Evolutionary conservation across 2,113 vertebrate species (phyloP), one percentile per base, ranked within the genome.

Genomic region (Lutjanus erythropterus): DNA sequence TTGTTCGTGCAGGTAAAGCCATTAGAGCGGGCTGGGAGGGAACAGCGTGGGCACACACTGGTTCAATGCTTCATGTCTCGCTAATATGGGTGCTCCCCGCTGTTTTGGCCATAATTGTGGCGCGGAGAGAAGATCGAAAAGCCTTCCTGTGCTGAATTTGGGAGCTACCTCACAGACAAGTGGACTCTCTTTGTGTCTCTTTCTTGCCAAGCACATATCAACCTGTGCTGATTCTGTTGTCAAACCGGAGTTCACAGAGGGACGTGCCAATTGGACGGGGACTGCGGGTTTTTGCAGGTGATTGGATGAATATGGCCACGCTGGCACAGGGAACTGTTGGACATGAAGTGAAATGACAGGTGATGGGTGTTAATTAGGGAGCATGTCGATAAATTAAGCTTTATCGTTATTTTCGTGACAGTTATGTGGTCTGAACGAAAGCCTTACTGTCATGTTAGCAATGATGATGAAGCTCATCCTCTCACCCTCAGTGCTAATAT

Each of bases 1-100:
- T 87, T 92, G 89, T 92, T 89, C 31, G 2, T 46, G 3, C 85
- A 84, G 82, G 80, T 87, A 71, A 76, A 88, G 79, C 77, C 80
- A 89, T 89, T 85, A 85, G 56, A 62, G 46, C 2, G 12, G 71
- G 70, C 35, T 83, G 71, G 16, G 60, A 85, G 80, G 83, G 73
- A 88, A 82, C 88, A 90, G 86, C 88, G 84, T 86, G 89, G 72
- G 69, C 7, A 18, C 58, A 18, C 58, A 16, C 42, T 3, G 37
- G 60, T 71, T 87, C 82, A 59, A 67, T 87, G 80, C 78, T 69
- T 83, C 79, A 78, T 61, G 83, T 88, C 88, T 74, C 49, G 25
- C 81, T 83, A 84, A 87, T 83, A 79, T 41, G 71, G 68, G 79
- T 61, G 65, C 69, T 6, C 61, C 88, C 85, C 87, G 41, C 71